Percentiles rank a stretch among this genome's conserved stretches.
Evolutionary conservation across 2,113 vertebrate species (phyloP).

Genomic region (Seriola aureovittata): DNA sequence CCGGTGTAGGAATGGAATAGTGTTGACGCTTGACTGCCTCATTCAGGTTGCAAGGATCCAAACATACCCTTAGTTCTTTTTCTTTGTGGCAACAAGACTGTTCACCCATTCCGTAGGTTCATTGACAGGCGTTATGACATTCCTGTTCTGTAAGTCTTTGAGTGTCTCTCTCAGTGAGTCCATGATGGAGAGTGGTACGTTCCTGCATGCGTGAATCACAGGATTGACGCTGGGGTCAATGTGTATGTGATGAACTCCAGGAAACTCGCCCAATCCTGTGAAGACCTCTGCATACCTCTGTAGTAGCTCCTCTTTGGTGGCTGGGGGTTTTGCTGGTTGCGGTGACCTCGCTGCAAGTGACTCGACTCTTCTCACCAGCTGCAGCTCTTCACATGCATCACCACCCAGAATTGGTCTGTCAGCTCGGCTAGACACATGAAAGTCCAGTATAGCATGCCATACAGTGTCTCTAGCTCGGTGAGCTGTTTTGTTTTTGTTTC

Average conservation of each 20-base stretch:
- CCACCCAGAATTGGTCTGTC: neutral
- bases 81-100: neutral
- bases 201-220: neutral
- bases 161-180: neutral
- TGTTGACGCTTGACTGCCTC: neutral
- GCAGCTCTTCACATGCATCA: neutral
- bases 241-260: neutral
- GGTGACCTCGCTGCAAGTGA: neutral
- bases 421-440: neutral
- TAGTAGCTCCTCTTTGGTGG: slow-evolving; percentile 19
- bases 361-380: slow-evolving; percentile 1
- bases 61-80: slow-evolving; percentile 8
- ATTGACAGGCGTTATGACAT: no score
- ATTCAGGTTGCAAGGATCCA: slow-evolving; percentile 17
- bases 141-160: no score
- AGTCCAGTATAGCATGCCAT: neutral
- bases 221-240: neutral
- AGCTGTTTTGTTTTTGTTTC: no score
- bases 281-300: slow-evolving; percentile 2
- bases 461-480: no score
- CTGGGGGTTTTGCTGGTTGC: neutral
- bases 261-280: slow-evolving; percentile 11
- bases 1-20: slow-evolving; percentile 8
- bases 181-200: neutral
- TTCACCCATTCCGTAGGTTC: no score